phyloP scores from a whole-genome alignment of 35 echinoderm and acorn worm genomes.

The Eucidaris tribuloides region DNA sequence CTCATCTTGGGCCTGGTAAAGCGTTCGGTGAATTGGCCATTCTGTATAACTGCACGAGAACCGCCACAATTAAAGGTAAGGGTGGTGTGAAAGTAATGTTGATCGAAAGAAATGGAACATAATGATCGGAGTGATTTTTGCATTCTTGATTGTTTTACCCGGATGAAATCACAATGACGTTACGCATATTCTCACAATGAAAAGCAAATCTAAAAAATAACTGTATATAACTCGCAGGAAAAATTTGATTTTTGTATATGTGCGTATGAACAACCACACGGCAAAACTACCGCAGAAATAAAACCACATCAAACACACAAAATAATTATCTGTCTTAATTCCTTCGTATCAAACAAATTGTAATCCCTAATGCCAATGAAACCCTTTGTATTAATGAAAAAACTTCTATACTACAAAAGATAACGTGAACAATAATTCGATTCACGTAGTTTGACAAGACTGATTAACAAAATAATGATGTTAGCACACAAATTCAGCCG shows the following conservation, averaged over 20 bases:
- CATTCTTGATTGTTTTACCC: background rate
- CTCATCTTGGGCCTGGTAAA: conserved; percentile 70
- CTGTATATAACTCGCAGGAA: background rate
- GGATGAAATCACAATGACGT: background rate
- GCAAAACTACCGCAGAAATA: too few species aligned
- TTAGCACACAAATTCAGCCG: too few species aligned
- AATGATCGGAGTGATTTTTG: background rate
- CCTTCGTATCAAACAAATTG: too few species aligned
- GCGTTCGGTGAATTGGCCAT: conserved; percentile 90
- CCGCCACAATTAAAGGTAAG: conserved; percentile 77
- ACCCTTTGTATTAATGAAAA: too few species aligned
- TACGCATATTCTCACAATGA: background rate
- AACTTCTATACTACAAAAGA: too few species aligned
- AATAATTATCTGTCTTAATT: too few species aligned
- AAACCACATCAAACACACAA: too few species aligned
- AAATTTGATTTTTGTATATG: background rate
- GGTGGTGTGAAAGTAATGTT: too few species aligned
- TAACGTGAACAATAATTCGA: too few species aligned
- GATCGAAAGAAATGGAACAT: background rate
- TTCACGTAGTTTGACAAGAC: too few species aligned
- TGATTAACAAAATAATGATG: too few species aligned
- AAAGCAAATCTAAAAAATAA: background rate
- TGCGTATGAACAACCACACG: background rate
- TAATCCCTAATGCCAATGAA: too few species aligned
- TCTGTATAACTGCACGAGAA: conserved; percentile 89